These are phyloP conservation scores for Odobenus rosmarus DNA, from an alignment of 2,113 vertebrate species.

Conservation along the genomic window DNA sequence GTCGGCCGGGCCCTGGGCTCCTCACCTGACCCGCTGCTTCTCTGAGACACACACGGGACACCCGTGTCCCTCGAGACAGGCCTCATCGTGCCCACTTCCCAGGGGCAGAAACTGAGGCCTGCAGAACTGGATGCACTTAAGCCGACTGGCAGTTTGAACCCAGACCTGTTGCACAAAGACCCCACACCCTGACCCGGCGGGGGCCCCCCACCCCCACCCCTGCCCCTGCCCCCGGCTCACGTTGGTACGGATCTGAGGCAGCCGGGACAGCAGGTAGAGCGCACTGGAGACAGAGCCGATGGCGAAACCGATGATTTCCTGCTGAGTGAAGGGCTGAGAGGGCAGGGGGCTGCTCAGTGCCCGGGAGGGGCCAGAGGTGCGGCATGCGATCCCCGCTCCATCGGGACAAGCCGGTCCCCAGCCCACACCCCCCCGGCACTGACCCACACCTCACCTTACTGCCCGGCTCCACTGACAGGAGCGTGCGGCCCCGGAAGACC, in stretches of 20 bases:
- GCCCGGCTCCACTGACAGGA: conserved; percentile 78
- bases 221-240: conserved; percentile 84
- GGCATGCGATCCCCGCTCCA: not conserved
- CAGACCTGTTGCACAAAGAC: not conserved
- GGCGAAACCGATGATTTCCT: conserved; percentile 91
- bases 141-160: not conserved
- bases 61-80: fast-evolving
- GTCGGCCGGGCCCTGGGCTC: not conserved
- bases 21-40: not conserved
- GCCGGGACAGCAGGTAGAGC: conserved; percentile 93
- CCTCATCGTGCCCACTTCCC: not conserved
- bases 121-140: not conserved
- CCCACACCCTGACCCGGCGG: not conserved
- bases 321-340: conserved; percentile 88
- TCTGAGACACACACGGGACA: not conserved
- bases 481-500: conserved; percentile 83
- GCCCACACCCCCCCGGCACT: fast-evolving
- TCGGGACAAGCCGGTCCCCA: not conserved
- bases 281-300: conserved; percentile 93
- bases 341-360: not conserved
- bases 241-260: conserved; percentile 95
- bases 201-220: not conserved
- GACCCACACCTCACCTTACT: conserved; percentile 80
- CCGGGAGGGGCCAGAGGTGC: fast-evolving
- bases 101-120: not conserved